A percentile compares a stretch with the other conserved stretches of the same genome.
phyloP scores from a whole-genome alignment of 2,797 vertebrate genomes.

The Amphiprion clarkii region DNA sequence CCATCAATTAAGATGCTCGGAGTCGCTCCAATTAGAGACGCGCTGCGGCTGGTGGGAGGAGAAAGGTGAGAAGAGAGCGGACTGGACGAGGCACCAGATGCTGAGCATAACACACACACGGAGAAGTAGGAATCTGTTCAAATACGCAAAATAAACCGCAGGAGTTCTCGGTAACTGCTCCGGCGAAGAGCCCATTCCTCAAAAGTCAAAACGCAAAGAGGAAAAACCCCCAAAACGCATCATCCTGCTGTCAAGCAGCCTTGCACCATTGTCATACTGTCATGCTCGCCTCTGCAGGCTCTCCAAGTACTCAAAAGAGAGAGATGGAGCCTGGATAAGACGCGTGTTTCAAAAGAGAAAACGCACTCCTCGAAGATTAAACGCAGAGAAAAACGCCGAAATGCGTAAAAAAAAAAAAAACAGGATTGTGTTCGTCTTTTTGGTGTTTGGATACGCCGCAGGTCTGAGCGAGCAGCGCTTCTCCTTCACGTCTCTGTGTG shows the following conservation, averaged over 20 bases:
- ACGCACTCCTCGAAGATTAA: background rate
- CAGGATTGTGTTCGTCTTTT: background rate
- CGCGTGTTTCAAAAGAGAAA: background rate
- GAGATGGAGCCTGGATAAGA: conserved; percentile 18
- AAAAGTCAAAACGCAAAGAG: conserved; percentile 52
- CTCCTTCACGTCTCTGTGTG: background rate
- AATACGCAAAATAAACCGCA: background rate
- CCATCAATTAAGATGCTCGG: conserved; percentile 64
- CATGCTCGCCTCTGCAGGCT: conserved; percentile 63
- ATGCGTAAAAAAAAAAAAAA: conserved; percentile 2
- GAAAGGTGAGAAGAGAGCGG: conserved; percentile 35
- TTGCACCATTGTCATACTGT: conserved; percentile 71
- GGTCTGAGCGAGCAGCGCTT: conserved; percentile 16
- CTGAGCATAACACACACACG: conserved; percentile 24
- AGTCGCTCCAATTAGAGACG: conserved; percentile 62
- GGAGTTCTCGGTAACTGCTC: conserved; percentile 36
- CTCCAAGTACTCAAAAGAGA: conserved; percentile 44
- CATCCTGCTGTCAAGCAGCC: conserved; percentile 64
- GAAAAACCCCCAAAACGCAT: conserved; percentile 33
- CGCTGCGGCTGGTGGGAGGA: conserved; percentile 52
- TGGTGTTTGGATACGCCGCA: conserved; percentile 17
- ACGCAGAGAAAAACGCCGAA: background rate
- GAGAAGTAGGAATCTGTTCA: background rate
- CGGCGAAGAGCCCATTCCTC: conserved; percentile 65
- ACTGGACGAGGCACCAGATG: conserved; percentile 38